These are phyloP conservation scores for Sepiola atlantica DNA, from an alignment of 2,888 invertebrate genomes.

Conservation along the genomic window DNA sequence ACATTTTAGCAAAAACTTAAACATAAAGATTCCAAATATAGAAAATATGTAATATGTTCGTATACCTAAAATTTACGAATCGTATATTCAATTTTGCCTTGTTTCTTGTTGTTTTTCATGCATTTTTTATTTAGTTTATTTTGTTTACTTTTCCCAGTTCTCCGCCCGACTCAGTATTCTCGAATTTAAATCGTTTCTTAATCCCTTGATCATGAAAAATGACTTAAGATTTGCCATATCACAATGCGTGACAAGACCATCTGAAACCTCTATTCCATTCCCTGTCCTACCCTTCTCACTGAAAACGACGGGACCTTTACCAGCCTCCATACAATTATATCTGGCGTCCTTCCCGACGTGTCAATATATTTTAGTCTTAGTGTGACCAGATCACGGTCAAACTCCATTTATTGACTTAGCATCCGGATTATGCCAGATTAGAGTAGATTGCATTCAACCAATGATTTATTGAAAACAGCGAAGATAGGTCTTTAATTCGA, in stretches of 20 bases:
- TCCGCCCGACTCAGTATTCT: background rate
- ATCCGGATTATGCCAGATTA: slow-evolving; percentile 21
- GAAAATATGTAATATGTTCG: background rate
- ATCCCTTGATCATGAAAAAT: background rate
- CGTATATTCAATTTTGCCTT: background rate
- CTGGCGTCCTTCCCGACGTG: background rate
- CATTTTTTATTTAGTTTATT: background rate
- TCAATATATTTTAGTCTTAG: background rate
- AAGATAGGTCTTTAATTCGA: background rate
- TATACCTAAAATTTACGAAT: background rate
- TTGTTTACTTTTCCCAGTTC: background rate
- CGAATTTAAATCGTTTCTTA: background rate
- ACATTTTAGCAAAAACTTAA: too few relatives aligned
- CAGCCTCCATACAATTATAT: background rate
- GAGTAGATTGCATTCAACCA: background rate
- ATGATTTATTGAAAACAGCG: background rate
- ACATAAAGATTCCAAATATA: background rate
- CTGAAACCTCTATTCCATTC: background rate
- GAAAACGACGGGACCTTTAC: background rate
- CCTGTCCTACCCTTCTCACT: background rate
- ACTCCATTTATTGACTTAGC: background rate
- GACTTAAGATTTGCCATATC: background rate
- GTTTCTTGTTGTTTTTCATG: background rate
- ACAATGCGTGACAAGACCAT: background rate
- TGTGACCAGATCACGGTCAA: slow-evolving; percentile 32